Base-by-base conservation (phyloP, 2,113 vertebrate species). In the Alligator sinensis region DNA sequence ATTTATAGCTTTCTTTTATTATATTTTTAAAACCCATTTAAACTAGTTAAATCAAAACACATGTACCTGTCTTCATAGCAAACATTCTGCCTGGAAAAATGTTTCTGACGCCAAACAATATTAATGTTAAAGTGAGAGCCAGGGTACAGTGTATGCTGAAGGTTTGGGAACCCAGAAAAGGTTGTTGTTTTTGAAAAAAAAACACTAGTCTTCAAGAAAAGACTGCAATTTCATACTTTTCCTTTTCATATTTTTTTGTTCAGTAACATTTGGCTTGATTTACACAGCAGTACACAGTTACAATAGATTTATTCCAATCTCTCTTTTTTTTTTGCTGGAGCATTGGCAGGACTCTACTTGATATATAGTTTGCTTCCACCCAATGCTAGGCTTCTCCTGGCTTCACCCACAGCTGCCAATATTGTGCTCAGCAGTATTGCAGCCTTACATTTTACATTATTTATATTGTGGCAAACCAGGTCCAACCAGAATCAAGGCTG, bases 11-110 rank as follows among this genome's bases (percentile, higher is more conserved):
- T 34, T 82, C 89, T 55, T 78, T 21, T 47, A 81, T 66, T 34
- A 57, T 47, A 66, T 5, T 76, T 25, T 64, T 22, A 88, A 11
- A 24, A 9, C 30, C 17, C 62, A 77, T 25, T 86, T 91, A 70
- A 93, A 85, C 34, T 38, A 92, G 30, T 81, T 86, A 93, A 94
- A 70, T 77, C 62, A 89, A 87, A 87, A 9, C 1, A 66, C 77
- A 75, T 27, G 60, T 80, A 89, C 27, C 74, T 91, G 7, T n/a
- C 64, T 63, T 84, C 93, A 4, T 62, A 94, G 90, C 74, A 80
- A 88, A 54, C 16, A 12, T 24, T 0, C 79, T 95, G 87, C 84
- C 68, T 88, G 60, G 70, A 93, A 80, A 17, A 84, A 91, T 38
- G 15, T 30, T 74, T 85, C 11, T 80, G n/a, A 74, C 47, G 55